Conservation (phyloP, 2,888 invertebrate species). For the Orchesella flavescens region DNA sequence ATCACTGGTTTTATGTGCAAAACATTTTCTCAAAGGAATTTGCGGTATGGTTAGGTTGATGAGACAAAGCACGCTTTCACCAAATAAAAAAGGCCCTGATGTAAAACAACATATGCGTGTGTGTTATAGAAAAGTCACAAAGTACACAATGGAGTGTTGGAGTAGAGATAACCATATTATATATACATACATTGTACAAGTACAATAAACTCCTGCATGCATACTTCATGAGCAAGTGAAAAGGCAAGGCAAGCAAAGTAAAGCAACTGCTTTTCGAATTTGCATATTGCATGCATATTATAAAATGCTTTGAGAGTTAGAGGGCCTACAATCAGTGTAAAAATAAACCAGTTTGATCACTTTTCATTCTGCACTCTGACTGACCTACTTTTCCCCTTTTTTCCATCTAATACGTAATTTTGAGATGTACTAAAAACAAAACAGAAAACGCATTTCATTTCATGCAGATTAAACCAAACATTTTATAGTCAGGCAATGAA, state of each 20-base stretch:
- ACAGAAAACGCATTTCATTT: neutral
- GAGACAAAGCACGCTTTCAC: neutral
- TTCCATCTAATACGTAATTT: neutral
- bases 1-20: neutral
- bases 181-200: neutral
- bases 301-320: neutral
- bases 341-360: slow-evolving; percentile 47
- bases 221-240: neutral
- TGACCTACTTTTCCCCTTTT: slow-evolving; percentile 39
- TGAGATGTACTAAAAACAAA: neutral
- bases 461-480: slow-evolving; percentile 3
- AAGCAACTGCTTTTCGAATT: neutral
- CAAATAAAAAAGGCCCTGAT: neutral
- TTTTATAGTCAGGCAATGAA: neutral
- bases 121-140: neutral
- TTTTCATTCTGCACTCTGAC: neutral
- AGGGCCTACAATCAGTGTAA: slow-evolving; percentile 15
- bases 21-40: neutral
- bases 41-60: neutral
- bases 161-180: too few species aligned
- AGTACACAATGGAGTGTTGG: too few species aligned
- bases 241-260: neutral
- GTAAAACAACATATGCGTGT: too few species aligned
- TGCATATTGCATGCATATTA: neutral
- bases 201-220: neutral